phyloP scores from a whole-genome alignment of 2,888 invertebrate genomes.

The Nezara viridula region DNA sequence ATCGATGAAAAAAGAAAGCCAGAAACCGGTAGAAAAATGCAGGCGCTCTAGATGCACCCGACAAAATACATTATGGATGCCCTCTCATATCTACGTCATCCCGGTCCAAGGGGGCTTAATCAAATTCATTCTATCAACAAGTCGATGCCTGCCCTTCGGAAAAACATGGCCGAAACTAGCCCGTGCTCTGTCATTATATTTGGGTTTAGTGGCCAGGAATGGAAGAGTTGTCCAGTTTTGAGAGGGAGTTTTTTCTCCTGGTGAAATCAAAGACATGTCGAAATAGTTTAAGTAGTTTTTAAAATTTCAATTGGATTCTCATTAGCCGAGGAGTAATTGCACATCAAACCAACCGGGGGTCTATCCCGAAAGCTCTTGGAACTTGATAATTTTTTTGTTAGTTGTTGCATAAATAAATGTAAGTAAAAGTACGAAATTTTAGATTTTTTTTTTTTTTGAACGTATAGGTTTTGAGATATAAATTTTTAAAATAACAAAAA shows the following conservation, averaged over 20 bases:
- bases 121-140: not conserved
- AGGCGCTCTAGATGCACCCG: conserved; percentile 3
- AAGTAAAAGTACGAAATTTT: too few species aligned
- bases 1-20: conserved; percentile 26
- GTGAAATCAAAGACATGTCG: not conserved
- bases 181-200: not conserved
- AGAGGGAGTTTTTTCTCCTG: not conserved
- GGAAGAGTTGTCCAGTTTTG: not conserved
- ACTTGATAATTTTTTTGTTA: too few species aligned
- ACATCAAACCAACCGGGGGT: too few species aligned
- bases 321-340: too few species aligned
- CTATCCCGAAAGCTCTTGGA: too few species aligned
- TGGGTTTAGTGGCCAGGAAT: not conserved
- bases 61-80: conserved; percentile 38
- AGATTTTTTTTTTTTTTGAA: too few species aligned
- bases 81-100: conserved; percentile 5
- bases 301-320: too few species aligned
- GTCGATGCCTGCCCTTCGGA: not conserved
- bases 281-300: not conserved
- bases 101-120: not conserved
- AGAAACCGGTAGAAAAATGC: conserved; percentile 37
- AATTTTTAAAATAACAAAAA: too few species aligned
- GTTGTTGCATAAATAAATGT: too few species aligned
- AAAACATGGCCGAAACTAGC: not conserved
- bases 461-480: too few species aligned